These are phyloP conservation scores for Dryas iulia DNA, from an alignment of 1,140 invertebrate genomes.

Conservation along the genomic window DNA sequence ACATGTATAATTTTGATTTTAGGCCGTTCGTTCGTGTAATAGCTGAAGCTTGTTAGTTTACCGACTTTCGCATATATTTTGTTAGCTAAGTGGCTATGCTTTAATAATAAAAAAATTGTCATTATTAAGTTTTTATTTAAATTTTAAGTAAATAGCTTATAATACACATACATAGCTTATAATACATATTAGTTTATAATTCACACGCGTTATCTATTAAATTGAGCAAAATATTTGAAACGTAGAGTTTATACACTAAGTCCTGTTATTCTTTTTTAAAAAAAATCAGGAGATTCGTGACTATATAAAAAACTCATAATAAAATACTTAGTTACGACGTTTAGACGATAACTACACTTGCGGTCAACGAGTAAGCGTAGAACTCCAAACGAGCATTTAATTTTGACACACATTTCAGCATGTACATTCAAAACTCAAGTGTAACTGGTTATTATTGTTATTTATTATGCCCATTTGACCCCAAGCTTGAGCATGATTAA, in stretches of 20 bases:
- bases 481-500: conserved; percentile 3
- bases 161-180: too few relatives aligned
- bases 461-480: conserved; percentile 10
- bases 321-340: conserved; percentile 47
- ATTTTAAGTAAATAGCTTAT: too few relatives aligned
- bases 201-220: too few relatives aligned
- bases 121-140: too few relatives aligned
- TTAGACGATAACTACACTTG: conserved; percentile 49
- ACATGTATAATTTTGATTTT: neutral
- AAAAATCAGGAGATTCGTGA: too few relatives aligned
- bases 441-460: conserved; percentile 18
- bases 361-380: conserved; percentile 57
- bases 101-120: neutral
- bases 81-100: neutral
- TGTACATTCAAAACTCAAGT: conserved; percentile 16
- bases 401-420: conserved; percentile 54
- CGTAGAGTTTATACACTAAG: too few relatives aligned
- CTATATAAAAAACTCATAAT: neutral
- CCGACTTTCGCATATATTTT: neutral
- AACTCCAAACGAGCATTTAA: conserved; percentile 38
- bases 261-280: too few relatives aligned
- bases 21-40: neutral
- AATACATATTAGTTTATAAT: too few relatives aligned
- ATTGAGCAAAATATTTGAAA: too few relatives aligned
- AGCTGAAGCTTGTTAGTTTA: neutral